Evolutionary conservation across 2,888 invertebrate genomes (phyloP).

Genomic region (Noctua janthina): DNA sequence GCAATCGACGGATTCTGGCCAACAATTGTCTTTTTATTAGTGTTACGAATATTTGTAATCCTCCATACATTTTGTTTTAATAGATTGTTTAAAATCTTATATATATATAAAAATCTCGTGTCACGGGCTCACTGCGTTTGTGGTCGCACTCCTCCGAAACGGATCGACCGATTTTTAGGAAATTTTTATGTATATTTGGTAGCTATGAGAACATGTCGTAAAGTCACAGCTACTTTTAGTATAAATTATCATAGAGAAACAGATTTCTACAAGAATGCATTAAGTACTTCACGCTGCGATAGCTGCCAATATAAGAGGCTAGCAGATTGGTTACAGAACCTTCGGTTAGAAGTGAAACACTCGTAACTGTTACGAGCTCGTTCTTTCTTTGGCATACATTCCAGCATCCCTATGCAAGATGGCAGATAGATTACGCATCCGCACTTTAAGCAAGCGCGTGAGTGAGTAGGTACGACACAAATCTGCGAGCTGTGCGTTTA

Average conservation of each 20-base stretch:
- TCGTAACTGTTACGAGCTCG: not conserved
- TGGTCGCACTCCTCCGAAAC: too few species aligned
- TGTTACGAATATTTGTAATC: conserved; percentile 25
- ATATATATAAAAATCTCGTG: too few species aligned
- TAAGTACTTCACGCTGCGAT: not conserved
- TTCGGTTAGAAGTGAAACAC: not conserved
- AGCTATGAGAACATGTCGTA: too few species aligned
- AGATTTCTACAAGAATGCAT: not conserved
- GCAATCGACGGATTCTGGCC: not conserved
- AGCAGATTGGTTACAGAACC: not conserved
- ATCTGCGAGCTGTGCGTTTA: conserved; percentile 1
- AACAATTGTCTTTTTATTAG: not conserved
- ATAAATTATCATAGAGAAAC: not conserved
- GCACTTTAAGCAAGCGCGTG: not conserved
- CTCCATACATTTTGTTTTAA: not conserved
- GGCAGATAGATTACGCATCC: not conserved
- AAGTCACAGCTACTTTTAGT: not conserved
- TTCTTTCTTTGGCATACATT: not conserved
- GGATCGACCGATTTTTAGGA: too few species aligned
- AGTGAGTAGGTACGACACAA: not conserved
- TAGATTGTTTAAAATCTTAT: not conserved
- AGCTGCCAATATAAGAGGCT: not conserved
- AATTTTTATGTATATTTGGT: too few species aligned
- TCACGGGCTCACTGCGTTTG: too few species aligned
- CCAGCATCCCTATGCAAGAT: not conserved